A percentile compares a stretch with the other conserved stretches of the same genome.
phyloP scores from a whole-genome alignment of 2,888 invertebrate species.

The Criorhina ranunculi region DNA sequence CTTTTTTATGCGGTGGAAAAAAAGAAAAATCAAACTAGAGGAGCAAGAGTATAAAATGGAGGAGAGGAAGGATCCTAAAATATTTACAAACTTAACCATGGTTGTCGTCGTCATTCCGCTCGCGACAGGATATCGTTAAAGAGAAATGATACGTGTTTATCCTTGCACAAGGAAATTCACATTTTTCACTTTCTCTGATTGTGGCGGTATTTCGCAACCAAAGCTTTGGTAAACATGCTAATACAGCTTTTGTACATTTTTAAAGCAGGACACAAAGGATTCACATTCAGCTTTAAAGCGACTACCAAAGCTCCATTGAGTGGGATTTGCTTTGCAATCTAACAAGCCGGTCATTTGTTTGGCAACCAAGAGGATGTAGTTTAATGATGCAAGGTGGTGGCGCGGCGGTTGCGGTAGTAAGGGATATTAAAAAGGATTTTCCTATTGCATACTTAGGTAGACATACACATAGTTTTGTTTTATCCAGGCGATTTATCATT shows the following conservation, averaged over 20 bases:
- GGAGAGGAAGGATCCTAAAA: background rate
- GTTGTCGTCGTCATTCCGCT: constrained; percentile 1
- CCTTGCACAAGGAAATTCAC: constrained; percentile 14
- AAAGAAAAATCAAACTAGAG: too few species aligned
- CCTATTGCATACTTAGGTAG: background rate
- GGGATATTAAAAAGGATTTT: constrained; percentile 12
- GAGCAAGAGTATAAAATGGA: background rate
- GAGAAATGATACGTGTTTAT: constrained; percentile 27
- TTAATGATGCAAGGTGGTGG: background rate
- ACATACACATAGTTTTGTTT: background rate
- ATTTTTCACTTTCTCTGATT: constrained; percentile 15
- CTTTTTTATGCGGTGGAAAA: background rate
- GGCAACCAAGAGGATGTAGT: constrained; percentile 2
- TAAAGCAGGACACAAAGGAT: background rate
- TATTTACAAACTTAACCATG: constrained; percentile 6
- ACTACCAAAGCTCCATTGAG: constrained; percentile 14
- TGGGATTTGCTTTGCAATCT: constrained; percentile 17
- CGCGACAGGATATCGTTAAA: constrained; percentile 26
- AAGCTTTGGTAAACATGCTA: constrained; percentile 9
- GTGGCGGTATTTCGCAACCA: background rate
- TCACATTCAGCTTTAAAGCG: constrained; percentile 36
- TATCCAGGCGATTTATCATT: constrained; percentile 22
- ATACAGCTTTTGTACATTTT: background rate
- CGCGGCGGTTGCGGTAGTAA: background rate
- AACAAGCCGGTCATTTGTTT: constrained; percentile 40